Evolutionary conservation across 2,888 invertebrate species (phyloP).

Genomic region (Gisinianus flammeolus): DNA sequence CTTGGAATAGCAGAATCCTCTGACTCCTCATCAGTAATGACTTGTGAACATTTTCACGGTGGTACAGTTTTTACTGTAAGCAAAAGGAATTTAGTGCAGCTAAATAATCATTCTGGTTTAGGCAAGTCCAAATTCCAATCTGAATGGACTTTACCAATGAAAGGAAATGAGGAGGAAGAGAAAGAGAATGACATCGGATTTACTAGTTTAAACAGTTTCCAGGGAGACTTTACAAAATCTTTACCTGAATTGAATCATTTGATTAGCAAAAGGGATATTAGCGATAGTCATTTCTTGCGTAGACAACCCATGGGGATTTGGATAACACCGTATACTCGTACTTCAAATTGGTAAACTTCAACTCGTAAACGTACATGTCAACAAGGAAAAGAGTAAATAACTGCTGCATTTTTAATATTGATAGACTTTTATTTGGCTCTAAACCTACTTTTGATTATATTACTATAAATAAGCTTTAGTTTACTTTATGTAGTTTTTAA

Average conservation of each 20-base stretch:
- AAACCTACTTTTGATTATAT: too few species aligned
- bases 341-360: slow-evolving; percentile 7
- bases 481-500: too few species aligned
- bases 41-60: slow-evolving; percentile 15
- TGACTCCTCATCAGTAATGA: neutral
- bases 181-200: neutral
- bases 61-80: slow-evolving; percentile 3
- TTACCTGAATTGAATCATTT: neutral
- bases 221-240: neutral
- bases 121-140: neutral
- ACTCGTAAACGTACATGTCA: too few species aligned
- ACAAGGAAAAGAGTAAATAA: too few species aligned
- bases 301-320: neutral
- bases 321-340: neutral
- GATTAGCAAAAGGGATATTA: neutral
- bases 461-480: too few species aligned
- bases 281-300: neutral
- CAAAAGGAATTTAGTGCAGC: too few species aligned
- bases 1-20: too few species aligned
- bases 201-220: too few species aligned
- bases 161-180: neutral
- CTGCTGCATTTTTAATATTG: too few species aligned
- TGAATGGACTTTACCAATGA: neutral
- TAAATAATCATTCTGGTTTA: neutral
- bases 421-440: too few species aligned